Percentiles rank a stretch among this genome's conserved stretches.
These are phyloP conservation scores for Prolemur simus DNA, from an alignment of 2,113 vertebrate genomes.

Conservation along the genomic window DNA sequence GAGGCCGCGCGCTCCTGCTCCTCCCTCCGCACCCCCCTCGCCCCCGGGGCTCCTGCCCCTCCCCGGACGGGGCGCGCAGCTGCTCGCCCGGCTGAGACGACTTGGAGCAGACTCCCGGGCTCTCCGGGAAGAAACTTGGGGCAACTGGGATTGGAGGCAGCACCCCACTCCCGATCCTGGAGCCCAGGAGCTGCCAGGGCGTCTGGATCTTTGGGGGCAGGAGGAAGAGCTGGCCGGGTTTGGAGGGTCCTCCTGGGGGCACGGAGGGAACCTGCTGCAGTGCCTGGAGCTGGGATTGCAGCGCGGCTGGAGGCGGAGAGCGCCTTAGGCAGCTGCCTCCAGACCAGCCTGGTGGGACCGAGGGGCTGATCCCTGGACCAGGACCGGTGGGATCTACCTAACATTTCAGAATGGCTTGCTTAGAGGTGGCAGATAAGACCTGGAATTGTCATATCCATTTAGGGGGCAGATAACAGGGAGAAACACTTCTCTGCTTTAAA, in stretches of 20 bases:
- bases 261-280: constrained; percentile 69
- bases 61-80: constrained; percentile 48
- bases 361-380: neutral
- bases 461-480: neutral
- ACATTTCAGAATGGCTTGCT: constrained; percentile 12
- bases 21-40: constrained; percentile 60
- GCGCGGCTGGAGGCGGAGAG: constrained; percentile 56
- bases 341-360: neutral
- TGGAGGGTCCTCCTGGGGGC: constrained; percentile 46
- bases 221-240: neutral
- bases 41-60: neutral
- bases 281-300: constrained; percentile 51
- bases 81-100: constrained; percentile 46
- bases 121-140: constrained; percentile 67
- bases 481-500: neutral
- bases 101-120: constrained; percentile 48
- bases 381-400: neutral
- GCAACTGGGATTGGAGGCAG: constrained; percentile 54
- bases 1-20: constrained; percentile 74
- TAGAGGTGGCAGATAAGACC: constrained; percentile 39
- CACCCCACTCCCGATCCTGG: constrained; percentile 70
- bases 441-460: constrained; percentile 11
- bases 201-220: constrained; percentile 63
- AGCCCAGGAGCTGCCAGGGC: constrained; percentile 75
- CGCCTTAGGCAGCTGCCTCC: constrained; percentile 52